Conservation (phyloP, 37 sponge, comb jelly and placozoan genomes). For the Spongia lamella region DNA sequence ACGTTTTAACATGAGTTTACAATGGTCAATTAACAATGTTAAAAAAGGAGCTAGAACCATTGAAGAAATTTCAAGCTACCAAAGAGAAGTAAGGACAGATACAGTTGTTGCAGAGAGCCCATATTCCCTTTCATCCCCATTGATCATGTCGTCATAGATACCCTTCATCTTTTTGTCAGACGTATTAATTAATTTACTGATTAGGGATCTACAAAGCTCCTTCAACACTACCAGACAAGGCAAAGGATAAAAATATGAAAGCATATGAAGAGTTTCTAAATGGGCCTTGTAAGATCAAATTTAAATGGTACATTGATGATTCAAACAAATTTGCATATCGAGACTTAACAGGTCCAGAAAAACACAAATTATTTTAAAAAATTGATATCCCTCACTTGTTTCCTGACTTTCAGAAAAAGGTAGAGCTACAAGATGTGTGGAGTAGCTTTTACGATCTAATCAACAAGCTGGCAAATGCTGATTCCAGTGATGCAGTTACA, state of each 20-base stretch:
- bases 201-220: constrained; percentile 12
- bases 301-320: constrained; percentile 8
- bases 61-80: constrained; percentile 12
- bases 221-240: too few relatives aligned
- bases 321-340: constrained; percentile 1
- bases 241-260: too few relatives aligned
- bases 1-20: neutral
- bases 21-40: neutral
- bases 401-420: neutral
- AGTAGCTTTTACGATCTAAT: neutral
- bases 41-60: constrained; percentile 24
- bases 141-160: constrained; percentile 18
- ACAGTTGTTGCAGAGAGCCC: neutral
- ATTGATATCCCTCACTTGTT: constrained; percentile 3
- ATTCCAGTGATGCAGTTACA: neutral
- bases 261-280: constrained; percentile 35
- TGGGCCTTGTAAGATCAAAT: constrained; percentile 9
- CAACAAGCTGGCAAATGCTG: neutral
- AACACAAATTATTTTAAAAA: neutral
- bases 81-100: neutral
- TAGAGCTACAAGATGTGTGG: neutral
- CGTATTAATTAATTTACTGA: constrained; percentile 18
- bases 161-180: constrained; percentile 29
- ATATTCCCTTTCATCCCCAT: constrained; percentile 19
- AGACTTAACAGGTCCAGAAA: constrained; percentile 28